These are phyloP conservation scores for Hecatera dysodea DNA, from an alignment of 2,888 invertebrate genomes.

Conservation along the genomic window DNA sequence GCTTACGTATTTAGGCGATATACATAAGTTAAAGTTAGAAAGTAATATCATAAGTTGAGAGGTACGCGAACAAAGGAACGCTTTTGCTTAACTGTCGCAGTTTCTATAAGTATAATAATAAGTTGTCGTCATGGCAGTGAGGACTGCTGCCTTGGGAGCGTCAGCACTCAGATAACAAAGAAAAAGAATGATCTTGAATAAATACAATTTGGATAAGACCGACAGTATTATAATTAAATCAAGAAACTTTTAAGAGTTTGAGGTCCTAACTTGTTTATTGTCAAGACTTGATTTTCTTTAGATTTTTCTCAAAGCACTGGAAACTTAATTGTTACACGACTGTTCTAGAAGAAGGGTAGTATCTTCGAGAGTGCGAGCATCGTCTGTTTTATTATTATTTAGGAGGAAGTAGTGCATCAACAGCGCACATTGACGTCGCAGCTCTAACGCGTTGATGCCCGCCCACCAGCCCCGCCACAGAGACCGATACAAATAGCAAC, in stretches of 20 bases:
- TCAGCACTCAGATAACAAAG: neutral
- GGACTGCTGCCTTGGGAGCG: neutral
- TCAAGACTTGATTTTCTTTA: too few species aligned
- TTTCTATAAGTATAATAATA: neutral
- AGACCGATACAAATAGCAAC: too few species aligned
- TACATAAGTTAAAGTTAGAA: slow-evolving; percentile 46
- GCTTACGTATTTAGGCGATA: slow-evolving; percentile 32
- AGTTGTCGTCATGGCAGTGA: slow-evolving; percentile 26
- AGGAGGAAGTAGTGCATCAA: too few species aligned
- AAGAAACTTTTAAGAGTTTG: neutral
- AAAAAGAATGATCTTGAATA: neutral
- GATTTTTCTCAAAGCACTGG: neutral
- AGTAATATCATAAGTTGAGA: slow-evolving; percentile 53
- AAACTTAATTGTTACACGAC: neutral
- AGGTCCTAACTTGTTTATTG: neutral
- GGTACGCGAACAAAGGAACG: slow-evolving; percentile 46
- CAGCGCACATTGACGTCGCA: too few species aligned
- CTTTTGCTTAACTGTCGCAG: slow-evolving; percentile 23
- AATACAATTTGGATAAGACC: neutral
- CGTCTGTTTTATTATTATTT: too few species aligned
- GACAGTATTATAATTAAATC: neutral
- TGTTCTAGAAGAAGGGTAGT: neutral
- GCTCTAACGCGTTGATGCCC: too few species aligned
- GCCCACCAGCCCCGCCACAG: too few species aligned
- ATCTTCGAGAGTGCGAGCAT: too few species aligned